phyloP scores from a whole-genome alignment of 2,888 invertebrate species.

The Lepetodrilus schrolli region DNA sequence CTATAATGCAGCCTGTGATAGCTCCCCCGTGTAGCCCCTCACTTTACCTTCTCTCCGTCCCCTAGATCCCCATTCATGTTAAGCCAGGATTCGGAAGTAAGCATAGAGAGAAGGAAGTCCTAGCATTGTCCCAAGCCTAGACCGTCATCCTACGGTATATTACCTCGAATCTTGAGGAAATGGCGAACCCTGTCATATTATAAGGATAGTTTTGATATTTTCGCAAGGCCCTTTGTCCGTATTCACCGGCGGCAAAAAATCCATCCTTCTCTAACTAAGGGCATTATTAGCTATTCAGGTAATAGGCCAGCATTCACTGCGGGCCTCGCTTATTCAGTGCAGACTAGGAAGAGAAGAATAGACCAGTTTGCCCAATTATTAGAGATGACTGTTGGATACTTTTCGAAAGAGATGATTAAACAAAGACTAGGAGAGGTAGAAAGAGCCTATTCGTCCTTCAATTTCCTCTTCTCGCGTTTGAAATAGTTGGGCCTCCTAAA shows the following conservation, averaged over 20 bases:
- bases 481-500: conserved; percentile 18
- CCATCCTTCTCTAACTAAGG: conserved; percentile 29
- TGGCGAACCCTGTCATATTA: conserved; percentile 19
- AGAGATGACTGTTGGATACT: conserved; percentile 14
- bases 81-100: conserved; percentile 22
- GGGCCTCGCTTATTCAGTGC: conserved; percentile 25
- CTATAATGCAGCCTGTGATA: neutral
- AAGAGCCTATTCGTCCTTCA: conserved; percentile 4
- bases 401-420: conserved; percentile 13
- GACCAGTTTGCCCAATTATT: conserved; percentile 25
- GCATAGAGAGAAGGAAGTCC: conserved; percentile 1
- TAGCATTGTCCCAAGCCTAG: conserved; percentile 4
- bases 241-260: conserved; percentile 31
- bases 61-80: conserved; percentile 7
- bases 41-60: neutral
- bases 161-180: conserved; percentile 22
- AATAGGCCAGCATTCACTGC: conserved; percentile 29
- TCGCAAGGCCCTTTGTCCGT: conserved; percentile 20
- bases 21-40: conserved; percentile 2
- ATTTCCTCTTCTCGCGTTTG: conserved; percentile 26
- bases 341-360: conserved; percentile 17
- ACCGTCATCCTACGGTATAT: conserved; percentile 4
- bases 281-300: conserved; percentile 27
- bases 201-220: conserved; percentile 29
- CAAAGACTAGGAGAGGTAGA: conserved; percentile 19